phyloP scores from a whole-genome alignment of 2,797 vertebrate species.

The Aphelocoma californica region DNA sequence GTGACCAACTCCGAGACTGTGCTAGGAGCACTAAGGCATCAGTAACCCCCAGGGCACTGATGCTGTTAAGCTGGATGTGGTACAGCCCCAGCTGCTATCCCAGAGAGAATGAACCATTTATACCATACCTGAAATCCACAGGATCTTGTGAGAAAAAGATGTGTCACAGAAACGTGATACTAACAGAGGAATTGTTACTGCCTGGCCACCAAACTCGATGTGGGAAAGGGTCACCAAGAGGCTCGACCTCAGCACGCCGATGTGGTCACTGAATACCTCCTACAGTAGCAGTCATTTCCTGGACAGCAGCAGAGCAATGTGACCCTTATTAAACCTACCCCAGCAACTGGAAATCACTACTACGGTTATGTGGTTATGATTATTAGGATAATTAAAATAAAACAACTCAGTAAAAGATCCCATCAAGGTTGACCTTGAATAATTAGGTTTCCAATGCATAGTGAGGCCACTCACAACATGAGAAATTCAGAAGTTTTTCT shows the following conservation, averaged over 20 bases:
- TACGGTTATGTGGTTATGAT: neutral
- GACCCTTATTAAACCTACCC: neutral
- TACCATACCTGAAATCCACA: accelerated
- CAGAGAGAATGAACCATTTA: neutral
- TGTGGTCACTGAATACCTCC: neutral
- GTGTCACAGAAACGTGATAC: accelerated
- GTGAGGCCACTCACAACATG: neutral
- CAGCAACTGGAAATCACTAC: neutral
- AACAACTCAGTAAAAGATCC: neutral
- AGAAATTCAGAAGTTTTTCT: neutral
- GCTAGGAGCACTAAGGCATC: neutral
- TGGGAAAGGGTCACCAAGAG: neutral
- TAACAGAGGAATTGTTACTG: neutral
- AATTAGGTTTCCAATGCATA: neutral
- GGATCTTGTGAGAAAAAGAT: neutral
- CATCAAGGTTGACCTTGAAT: conserved; percentile 7
- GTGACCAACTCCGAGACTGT: neutral
- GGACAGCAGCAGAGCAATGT: neutral
- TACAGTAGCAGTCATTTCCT: neutral
- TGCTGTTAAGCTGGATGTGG: neutral
- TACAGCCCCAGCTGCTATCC: neutral
- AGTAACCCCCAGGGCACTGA: neutral
- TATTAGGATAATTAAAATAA: conserved; percentile 13
- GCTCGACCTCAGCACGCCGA: neutral
- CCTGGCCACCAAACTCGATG: neutral